Evolutionary conservation across 2,797 vertebrate genomes (phyloP), one percentile per base, ranked within the genome.

Genomic region (Pseudochromis fuscus): DNA sequence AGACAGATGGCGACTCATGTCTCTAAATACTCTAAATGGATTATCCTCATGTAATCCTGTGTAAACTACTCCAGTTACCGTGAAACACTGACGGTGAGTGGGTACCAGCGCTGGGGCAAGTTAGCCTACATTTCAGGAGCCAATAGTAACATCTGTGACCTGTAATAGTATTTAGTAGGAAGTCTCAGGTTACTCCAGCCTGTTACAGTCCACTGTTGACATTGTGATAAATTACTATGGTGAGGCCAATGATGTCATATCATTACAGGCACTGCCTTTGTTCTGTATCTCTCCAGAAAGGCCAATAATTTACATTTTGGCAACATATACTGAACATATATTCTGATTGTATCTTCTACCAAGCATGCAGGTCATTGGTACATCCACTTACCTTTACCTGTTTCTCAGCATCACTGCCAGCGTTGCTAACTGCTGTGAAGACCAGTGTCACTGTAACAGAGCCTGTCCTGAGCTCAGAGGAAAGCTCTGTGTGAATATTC

Each of bases 1-100:
- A 84, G 81, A 90, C 93, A 94, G 94, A 94, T 94, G 93, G 93
- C 85, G 87, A 91, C 89, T 93, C 90, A 92, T 92, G 92, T 89
- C 84, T 85, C 83, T 89, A 92, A 92, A 92, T 92, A 87, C 88
- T 86, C 79, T 88, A 90, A 93, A 75, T 91, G 91, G 93, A 94
- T 94, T 93, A 94, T 91, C 88, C 78, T 28, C 28, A 48, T 44
- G 78, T 94, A 93, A 95, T 94, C 93, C 91, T 70, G 86, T 94
- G 89, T 91, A 94, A 93, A 92, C 89, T 89, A 92, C 88, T 88
- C 90, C 90, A 87, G 73, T 89, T 65, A 82, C 84, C 77, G 82
- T 64, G 83, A 77, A 77, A 77, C 83, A 83, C 75, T 21, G 81
- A n/a, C 30, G 67, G 83, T 65, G 77, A 83, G 52, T 64, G 66